Base-by-base conservation (phyloP, 2,888 invertebrate genomes). In the Eristalis arbustorum region DNA sequence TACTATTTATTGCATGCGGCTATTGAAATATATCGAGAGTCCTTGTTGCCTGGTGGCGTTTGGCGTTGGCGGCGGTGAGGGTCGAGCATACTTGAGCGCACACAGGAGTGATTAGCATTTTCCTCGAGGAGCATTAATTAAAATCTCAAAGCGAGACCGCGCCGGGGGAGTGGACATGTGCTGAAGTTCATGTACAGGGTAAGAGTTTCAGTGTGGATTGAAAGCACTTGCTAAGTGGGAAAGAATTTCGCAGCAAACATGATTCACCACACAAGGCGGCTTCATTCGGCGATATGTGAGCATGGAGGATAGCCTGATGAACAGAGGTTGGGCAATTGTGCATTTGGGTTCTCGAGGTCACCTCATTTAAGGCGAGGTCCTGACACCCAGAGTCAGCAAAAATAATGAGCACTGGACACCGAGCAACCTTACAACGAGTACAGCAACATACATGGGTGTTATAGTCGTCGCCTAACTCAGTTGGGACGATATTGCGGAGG, bases 1-100 rank as follows among this genome's bases (percentile, higher is more conserved):
- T 18, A 28, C 28, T 81, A 85, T 85, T 85, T 85, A 85, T 85
- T 81, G 81, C 73, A 73, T 85, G 84, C 66, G 84, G 80, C 76
- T 56, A 69, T 64, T 56, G 56, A 68, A 81, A 82, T 76, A 72
- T 81, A 63, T 64, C 67, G 10, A 49, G 42, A 61, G 75, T 76
- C 57, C 23, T 66, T 31, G 72, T 59, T 34, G 56, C 11, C 13
- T 5, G 59, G 4, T 13, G 25, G 59, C 59, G 25, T 23, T 31
- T 57, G 66, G 63, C 42, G 40, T 31, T 57, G 66, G 63, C 42
- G 40, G 77, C 40, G 42, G 71, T 42, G 13, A 57, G 66, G 59
- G 13, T 49, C 31, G 42, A 49, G 61, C n/a, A 80, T 69, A 81
- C 76, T 85, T 77, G 85, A 81, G 49, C 77, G 77, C 85, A 66